Base-by-base conservation (phyloP, 2,888 invertebrate species). In the Muscina levida region DNA sequence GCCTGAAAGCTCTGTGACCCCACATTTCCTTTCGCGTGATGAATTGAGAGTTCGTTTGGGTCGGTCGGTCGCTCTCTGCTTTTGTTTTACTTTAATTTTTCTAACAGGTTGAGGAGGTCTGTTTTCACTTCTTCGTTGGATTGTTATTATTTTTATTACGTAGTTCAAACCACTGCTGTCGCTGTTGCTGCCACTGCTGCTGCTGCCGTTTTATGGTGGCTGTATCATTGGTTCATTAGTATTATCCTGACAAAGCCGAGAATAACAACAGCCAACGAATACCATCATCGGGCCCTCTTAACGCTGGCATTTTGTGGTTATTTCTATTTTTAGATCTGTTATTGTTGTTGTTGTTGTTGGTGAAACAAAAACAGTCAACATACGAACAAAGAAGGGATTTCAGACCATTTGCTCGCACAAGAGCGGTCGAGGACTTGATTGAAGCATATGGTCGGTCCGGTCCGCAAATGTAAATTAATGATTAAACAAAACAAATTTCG, bases 261-360 rank as follows among this genome's bases (percentile, higher is more conserved):
- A 59, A 24, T 8, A 46, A 5, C 46, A 46, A 8, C n/a, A 3
- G 26, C 5, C 17, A 37, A 11, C 17, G 22, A 51, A 56, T n/a
- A n/a, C n/a, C n/a, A n/a, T n/a, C n/a, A n/a, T n/a, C n/a, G n/a
- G n/a, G n/a, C 8, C 31, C 31, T 31, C 31, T 3, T 42, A 62
- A 48, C 37, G 73, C 48, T 74, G 59, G 15, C 42, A 22, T 57
- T 53, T 74, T 72, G 74, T 10, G 76, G 67, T 71, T 71, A 51
- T 74, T 62, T 77, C 80, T 81, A 81, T 81, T 77, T 81, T 81
- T 81, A 81, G 67, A 66, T 66, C 39, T 39, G 37, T 2, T 19
- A 31, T 62, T 22, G 62, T 39, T n/a, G 39, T n/a, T 59, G 59
- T 24, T 37, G 57, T 59, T 17, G 10, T 59, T 17, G 57, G 5